A percentile compares a stretch with the other conserved stretches of the same genome.
Evolutionary conservation across 2,888 invertebrate genomes (phyloP).

Genomic region (Escarpia spicata): DNA sequence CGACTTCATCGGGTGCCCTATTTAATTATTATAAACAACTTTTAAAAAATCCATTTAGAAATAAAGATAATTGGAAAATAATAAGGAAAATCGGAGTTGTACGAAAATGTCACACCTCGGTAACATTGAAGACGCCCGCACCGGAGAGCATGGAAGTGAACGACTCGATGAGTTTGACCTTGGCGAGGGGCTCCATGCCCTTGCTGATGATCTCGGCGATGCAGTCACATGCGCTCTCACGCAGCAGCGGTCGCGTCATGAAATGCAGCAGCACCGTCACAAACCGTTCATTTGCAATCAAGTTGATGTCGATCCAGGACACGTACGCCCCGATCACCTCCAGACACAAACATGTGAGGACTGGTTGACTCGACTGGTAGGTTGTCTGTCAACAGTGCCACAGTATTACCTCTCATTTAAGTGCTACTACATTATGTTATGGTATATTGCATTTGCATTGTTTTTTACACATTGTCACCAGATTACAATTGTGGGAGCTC

Average conservation of each 20-base stretch:
- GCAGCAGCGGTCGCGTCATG: conserved; percentile 57
- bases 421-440: neutral
- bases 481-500: neutral
- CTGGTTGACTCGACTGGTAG: conserved; percentile 63
- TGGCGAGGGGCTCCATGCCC: conserved; percentile 71
- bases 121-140: conserved; percentile 62
- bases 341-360: conserved; percentile 66
- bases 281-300: conserved; percentile 71
- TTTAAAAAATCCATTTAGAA: neutral
- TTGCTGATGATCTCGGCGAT: conserved; percentile 70
- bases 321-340: conserved; percentile 70
- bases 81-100: neutral
- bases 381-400: conserved; percentile 60
- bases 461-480: neutral
- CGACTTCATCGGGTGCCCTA: neutral
- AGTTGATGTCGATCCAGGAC: conserved; percentile 72
- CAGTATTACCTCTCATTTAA: neutral
- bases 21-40: neutral
- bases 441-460: neutral
- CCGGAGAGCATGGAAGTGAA: conserved; percentile 65
- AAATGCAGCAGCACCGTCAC: conserved; percentile 67
- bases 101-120: neutral
- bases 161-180: conserved; percentile 68
- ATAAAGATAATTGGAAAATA: neutral
- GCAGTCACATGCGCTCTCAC: conserved; percentile 70